These are phyloP conservation scores for Myotis yumanensis DNA, from an alignment of 2,113 vertebrate species.

Conservation along the genomic window DNA sequence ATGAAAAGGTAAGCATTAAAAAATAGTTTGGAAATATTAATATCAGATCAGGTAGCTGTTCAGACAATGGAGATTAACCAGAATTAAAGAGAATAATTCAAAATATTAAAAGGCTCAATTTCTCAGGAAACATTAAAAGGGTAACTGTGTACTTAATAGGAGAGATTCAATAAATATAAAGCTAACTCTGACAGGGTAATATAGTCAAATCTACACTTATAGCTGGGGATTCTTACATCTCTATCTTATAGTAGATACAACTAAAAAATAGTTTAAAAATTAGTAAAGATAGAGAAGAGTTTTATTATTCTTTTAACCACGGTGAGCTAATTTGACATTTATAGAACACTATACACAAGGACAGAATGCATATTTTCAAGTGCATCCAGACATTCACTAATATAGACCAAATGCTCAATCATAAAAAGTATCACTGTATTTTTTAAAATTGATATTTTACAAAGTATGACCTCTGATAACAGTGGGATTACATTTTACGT, in stretches of 20 bases:
- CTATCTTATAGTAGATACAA: neutral
- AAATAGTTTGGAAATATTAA: neutral
- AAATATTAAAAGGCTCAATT: neutral
- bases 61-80: neutral
- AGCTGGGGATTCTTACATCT: neutral
- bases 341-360: neutral
- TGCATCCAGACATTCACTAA: neutral
- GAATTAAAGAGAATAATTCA: neutral
- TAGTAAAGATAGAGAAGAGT: neutral
- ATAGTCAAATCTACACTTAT: neutral
- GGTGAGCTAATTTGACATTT: neutral
- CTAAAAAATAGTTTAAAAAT: neutral
- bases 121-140: constrained; percentile 13
- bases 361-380: neutral
- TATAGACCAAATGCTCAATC: neutral
- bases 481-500: constrained; percentile 23
- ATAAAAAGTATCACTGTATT: neutral
- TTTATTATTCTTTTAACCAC: neutral
- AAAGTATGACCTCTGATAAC: neutral
- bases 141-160: neutral
- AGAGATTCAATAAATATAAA: neutral
- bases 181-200: neutral
- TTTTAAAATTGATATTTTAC: neutral
- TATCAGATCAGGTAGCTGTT: neutral
- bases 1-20: neutral